Conservation (phyloP, 2,888 invertebrate genomes). For the Mimumesa dahlbomi region DNA sequence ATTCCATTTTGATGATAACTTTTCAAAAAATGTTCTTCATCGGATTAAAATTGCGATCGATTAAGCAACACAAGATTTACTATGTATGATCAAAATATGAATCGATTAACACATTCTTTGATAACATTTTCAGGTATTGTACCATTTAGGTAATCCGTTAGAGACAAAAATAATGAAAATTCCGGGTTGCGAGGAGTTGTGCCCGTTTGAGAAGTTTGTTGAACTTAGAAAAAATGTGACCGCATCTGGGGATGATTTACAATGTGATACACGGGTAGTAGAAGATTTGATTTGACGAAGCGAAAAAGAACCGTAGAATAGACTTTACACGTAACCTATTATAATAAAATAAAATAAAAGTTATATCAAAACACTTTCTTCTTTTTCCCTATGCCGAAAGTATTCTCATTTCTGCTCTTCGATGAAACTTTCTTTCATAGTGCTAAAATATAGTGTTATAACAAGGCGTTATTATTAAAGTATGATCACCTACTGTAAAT, state of each 20-base stretch:
- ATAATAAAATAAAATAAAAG: not conserved
- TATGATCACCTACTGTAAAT: too few species aligned
- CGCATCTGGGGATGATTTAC: slow-evolving; percentile 42
- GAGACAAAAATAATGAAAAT: slow-evolving; percentile 41
- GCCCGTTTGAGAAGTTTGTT: slow-evolving; percentile 61
- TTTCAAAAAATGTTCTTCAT: too few species aligned
- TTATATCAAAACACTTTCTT: too few species aligned
- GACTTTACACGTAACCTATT: not conserved
- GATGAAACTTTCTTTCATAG: not conserved
- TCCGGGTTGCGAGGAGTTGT: slow-evolving; percentile 58
- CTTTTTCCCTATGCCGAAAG: too few species aligned
- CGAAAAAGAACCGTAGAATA: not conserved
- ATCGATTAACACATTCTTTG: too few species aligned
- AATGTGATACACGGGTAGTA: slow-evolving; percentile 35
- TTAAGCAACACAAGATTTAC: too few species aligned
- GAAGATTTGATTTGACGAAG: not conserved
- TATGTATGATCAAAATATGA: too few species aligned
- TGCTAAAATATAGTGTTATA: not conserved
- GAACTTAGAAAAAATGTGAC: slow-evolving; percentile 46
- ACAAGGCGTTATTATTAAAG: not conserved
- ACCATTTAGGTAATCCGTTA: slow-evolving; percentile 46
- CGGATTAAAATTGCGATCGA: too few species aligned
- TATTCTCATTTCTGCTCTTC: not conserved
- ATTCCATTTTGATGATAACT: too few species aligned
- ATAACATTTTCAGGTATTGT: slow-evolving; percentile 61